Evolutionary conservation across 2,797 vertebrate genomes (phyloP).

Genomic region (Eulemur mongoz): DNA sequence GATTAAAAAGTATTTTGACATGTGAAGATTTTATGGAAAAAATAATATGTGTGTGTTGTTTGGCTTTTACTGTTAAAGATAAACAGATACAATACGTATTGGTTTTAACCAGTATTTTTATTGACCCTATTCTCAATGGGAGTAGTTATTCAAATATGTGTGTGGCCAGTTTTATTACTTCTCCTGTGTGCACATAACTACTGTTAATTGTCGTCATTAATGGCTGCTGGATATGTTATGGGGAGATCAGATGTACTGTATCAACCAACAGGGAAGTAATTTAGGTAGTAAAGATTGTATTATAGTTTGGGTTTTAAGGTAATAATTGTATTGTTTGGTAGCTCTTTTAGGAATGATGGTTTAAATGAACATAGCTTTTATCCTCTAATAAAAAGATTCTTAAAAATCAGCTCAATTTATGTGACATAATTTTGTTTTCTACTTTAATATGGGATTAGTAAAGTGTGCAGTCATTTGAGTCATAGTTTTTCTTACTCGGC

Average conservation of each 20-base stretch:
- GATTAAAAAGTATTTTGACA: conserved; percentile 34
- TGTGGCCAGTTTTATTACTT: not conserved
- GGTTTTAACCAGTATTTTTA: conserved; percentile 8
- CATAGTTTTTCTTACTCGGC: conserved; percentile 6
- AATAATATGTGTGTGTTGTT: not conserved
- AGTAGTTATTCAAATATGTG: not conserved
- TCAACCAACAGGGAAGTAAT: not conserved
- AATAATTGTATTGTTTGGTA: conserved; percentile 21
- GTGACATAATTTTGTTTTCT: conserved; percentile 51
- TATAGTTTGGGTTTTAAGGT: conserved; percentile 41
- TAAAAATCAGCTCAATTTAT: conserved; percentile 39
- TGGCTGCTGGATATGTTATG: not conserved
- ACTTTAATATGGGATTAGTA: not conserved
- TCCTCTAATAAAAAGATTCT: conserved; percentile 60
- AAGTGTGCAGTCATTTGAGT: not conserved
- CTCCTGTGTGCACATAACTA: not conserved
- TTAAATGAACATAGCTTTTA: conserved; percentile 46
- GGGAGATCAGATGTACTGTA: not conserved
- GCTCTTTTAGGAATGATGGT: conserved; percentile 31
- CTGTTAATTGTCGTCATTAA: not conserved
- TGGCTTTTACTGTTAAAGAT: not conserved
- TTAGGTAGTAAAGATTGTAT: not conserved
- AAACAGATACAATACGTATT: not conserved
- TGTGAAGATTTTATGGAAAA: conserved; percentile 19
- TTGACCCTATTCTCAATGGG: not conserved